These are phyloP conservation scores for Hystrix cristata DNA, from an alignment of 2,113 vertebrate species.

Conservation along the genomic window DNA sequence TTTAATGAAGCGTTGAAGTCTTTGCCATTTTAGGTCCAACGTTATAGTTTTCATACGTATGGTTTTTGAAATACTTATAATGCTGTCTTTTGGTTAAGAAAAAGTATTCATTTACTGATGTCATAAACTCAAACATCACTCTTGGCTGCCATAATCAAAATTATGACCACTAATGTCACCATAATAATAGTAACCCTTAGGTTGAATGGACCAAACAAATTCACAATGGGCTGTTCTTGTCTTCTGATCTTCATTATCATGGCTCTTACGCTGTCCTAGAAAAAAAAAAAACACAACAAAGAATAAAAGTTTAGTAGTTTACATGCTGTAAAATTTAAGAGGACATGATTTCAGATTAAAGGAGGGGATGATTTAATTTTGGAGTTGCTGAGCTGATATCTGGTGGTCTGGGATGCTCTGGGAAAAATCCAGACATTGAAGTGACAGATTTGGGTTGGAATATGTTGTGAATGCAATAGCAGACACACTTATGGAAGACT, in stretches of 20 bases:
- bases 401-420: conserved; percentile 42
- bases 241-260: not conserved
- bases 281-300: not conserved
- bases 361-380: conserved; percentile 53
- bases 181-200: not conserved
- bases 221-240: not conserved
- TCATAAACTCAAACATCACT: conserved; percentile 7
- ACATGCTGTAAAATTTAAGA: conserved; percentile 66
- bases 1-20: not conserved
- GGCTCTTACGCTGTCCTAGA: not conserved
- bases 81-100: conserved; percentile 10
- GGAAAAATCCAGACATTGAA: not conserved
- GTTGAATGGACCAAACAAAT: not conserved
- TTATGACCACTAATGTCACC: not conserved
- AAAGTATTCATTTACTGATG: conserved; percentile 47
- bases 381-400: conserved; percentile 49
- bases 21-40: not conserved
- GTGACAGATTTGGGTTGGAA: conserved; percentile 19
- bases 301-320: conserved; percentile 29
- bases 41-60: not conserved
- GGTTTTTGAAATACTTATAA: conserved; percentile 47
- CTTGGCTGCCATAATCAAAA: not conserved
- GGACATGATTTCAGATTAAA: conserved; percentile 60
- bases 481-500: conserved; percentile 22
- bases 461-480: not conserved